These are phyloP conservation scores for Myotis brandtii DNA, from an alignment of 2,113 vertebrate genomes.

Conservation along the genomic window DNA sequence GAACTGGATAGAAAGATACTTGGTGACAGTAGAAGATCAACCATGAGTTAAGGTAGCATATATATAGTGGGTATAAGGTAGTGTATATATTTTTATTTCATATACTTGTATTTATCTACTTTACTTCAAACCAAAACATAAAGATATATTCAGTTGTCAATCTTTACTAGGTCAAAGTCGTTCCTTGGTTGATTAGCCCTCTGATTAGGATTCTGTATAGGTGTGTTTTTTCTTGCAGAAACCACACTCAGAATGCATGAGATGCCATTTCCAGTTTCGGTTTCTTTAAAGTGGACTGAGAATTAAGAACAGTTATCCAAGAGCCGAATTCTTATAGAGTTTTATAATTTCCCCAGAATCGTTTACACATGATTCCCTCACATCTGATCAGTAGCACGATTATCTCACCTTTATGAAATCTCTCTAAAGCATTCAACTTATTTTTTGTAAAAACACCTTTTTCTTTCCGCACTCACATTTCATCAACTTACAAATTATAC, in stretches of 20 bases:
- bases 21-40: background rate
- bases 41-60: background rate
- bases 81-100: background rate
- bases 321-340: background rate
- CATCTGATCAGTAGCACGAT: background rate
- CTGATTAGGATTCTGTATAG: background rate
- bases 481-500: background rate
- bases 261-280: background rate
- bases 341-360: background rate
- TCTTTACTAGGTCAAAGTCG: background rate
- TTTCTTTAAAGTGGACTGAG: conserved; percentile 40
- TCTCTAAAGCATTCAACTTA: background rate
- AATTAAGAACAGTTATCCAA: background rate
- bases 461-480: background rate
- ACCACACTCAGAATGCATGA: background rate
- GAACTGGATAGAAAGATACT: background rate
- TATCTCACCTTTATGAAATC: background rate
- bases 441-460: conserved; percentile 6
- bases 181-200: background rate
- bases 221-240: background rate
- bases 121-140: conserved; percentile 33
- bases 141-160: background rate
- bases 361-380: background rate
- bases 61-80: background rate
- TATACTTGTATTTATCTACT: background rate